Evolutionary conservation across 1,140 invertebrate genomes (phyloP).

Genomic region (Lepidurus apus): DNA sequence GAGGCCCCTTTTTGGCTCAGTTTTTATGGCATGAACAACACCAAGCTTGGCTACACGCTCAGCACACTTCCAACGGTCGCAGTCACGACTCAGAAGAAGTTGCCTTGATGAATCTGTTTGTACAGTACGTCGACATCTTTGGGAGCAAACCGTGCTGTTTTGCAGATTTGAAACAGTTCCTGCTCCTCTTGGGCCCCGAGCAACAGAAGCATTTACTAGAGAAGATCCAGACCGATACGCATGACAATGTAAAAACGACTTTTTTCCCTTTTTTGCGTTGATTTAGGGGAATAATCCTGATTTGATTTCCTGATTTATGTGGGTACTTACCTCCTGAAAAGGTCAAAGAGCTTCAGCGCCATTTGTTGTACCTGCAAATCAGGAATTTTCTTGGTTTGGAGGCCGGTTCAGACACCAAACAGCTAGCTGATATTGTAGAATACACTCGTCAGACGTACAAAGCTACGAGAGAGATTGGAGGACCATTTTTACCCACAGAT

Average conservation of each 20-base stretch:
- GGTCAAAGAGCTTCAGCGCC: slow-evolving; percentile 62
- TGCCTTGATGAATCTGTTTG: slow-evolving; percentile 44
- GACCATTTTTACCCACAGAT: slow-evolving; percentile 29
- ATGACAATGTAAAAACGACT: slow-evolving; percentile 34
- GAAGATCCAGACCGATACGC: slow-evolving; percentile 35
- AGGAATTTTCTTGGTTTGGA: slow-evolving; percentile 61
- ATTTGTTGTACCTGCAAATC: slow-evolving; percentile 64
- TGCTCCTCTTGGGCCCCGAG: slow-evolving; percentile 45
- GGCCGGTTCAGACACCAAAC: slow-evolving; percentile 46
- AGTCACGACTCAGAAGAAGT: background rate
- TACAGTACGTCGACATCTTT: slow-evolving; percentile 73
- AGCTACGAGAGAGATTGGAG: background rate
- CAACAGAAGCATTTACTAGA: slow-evolving; percentile 38
- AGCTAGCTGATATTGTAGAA: slow-evolving; percentile 32
- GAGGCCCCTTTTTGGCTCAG: slow-evolving; percentile 74
- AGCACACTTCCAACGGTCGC: background rate
- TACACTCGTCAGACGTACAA: background rate
- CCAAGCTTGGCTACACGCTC: slow-evolving; percentile 37
- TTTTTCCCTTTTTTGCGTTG: background rate
- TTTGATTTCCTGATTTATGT: background rate
- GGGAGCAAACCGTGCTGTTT: slow-evolving; percentile 76
- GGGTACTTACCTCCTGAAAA: slow-evolving; percentile 37
- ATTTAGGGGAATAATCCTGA: background rate
- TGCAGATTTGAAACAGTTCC: slow-evolving; percentile 68
- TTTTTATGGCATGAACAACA: slow-evolving; percentile 67